A percentile compares a stretch with the other conserved stretches of the same genome.
phyloP scores from a whole-genome alignment of 1,140 invertebrate genomes.

The Leptonema lineaticorne region DNA sequence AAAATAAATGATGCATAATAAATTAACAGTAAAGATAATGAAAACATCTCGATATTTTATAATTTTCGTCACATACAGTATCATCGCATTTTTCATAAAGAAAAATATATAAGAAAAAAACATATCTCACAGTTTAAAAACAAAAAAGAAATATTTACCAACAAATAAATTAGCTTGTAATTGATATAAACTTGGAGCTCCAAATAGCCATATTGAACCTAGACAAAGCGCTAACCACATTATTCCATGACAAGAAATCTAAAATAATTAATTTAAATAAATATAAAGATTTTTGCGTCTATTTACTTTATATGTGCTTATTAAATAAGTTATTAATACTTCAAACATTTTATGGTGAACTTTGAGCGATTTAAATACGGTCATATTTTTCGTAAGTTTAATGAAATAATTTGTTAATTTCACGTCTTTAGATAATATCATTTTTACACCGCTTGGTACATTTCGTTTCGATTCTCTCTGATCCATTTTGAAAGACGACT shows the following conservation, averaged over 20 bases:
- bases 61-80: too few species aligned
- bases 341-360: conserved; percentile 23
- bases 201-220: conserved; percentile 36
- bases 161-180: conserved; percentile 35
- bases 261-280: background rate
- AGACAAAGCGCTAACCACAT: conserved; percentile 31
- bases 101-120: too few species aligned
- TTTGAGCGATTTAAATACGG: conserved; percentile 28
- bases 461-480: conserved; percentile 22
- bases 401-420: conserved; percentile 24
- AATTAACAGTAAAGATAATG: too few species aligned
- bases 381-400: conserved; percentile 7
- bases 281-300: background rate
- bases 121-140: too few species aligned
- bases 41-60: too few species aligned
- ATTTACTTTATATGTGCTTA: background rate
- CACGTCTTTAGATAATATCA: conserved; percentile 26
- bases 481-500: background rate
- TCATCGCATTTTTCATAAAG: too few species aligned
- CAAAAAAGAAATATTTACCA: too few species aligned
- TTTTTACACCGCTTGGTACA: conserved; percentile 20
- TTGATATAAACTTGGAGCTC: conserved; percentile 27
- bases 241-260: conserved; percentile 37
- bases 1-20: too few species aligned
- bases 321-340: background rate